Evolutionary conservation across 2,797 vertebrate genomes (phyloP).

Genomic region (Lagodon rhomboides): DNA sequence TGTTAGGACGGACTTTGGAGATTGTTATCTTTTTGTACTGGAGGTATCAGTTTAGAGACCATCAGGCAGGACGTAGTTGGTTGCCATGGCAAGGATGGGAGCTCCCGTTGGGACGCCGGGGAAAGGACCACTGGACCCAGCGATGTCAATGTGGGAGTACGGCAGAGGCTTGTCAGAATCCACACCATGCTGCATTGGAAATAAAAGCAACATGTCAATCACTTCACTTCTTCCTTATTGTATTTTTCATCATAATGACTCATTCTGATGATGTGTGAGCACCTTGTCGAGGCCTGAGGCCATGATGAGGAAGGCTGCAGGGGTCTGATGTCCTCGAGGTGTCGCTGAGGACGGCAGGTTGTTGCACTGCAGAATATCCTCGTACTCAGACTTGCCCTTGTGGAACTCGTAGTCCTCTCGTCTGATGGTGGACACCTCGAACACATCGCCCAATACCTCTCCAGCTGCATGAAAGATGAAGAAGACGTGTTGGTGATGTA

Average conservation of each 20-base stretch:
- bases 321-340: conserved; percentile 88
- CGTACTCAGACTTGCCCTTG: conserved; percentile 89
- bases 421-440: conserved; percentile 88
- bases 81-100: conserved; percentile 87
- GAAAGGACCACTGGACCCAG: conserved; percentile 89
- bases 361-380: conserved; percentile 88
- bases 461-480: conserved; percentile 75
- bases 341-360: conserved; percentile 86
- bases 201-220: conserved; percentile 7
- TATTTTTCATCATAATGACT: not conserved
- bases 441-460: conserved; percentile 85
- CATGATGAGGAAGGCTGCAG: conserved; percentile 90
- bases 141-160: conserved; percentile 89
- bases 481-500: not conserved
- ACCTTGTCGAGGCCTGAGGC: conserved; percentile 89
- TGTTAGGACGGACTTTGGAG: conserved; percentile 17
- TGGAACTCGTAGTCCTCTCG: conserved; percentile 90
- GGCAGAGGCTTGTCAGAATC: conserved; percentile 83
- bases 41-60: conserved; percentile 30
- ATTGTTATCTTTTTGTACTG: not conserved
- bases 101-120: conserved; percentile 88
- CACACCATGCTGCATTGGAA: conserved; percentile 79
- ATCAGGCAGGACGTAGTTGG: conserved; percentile 80
- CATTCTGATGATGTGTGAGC: not conserved
- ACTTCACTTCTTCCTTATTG: not conserved